These are phyloP conservation scores for Sericinus montela DNA, from an alignment of 2,888 invertebrate genomes.

Conservation along the genomic window DNA sequence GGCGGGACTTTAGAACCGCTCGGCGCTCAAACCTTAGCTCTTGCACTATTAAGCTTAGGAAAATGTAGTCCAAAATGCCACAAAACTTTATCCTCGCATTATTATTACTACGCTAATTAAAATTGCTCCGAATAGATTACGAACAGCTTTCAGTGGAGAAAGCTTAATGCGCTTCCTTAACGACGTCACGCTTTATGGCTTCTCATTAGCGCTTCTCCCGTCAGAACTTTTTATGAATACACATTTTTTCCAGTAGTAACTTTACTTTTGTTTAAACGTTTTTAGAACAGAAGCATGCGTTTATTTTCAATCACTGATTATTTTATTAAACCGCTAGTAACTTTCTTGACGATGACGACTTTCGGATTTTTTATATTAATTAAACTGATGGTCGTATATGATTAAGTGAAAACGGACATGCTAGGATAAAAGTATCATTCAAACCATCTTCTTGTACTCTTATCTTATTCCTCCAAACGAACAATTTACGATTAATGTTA, in stretches of 20 bases:
- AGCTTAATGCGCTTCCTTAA: constrained; percentile 74
- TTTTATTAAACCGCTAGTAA: too few relatives aligned
- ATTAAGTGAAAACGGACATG: too few relatives aligned
- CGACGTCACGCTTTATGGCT: constrained; percentile 75
- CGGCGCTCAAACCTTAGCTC: constrained; percentile 31
- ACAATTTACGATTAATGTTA: too few relatives aligned
- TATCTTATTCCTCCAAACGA: too few relatives aligned
- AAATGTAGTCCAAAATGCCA: constrained; percentile 59
- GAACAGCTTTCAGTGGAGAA: constrained; percentile 68
- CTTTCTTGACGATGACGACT: too few relatives aligned
- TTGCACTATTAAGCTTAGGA: constrained; percentile 45
- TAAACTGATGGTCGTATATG: too few relatives aligned
- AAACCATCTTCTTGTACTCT: too few relatives aligned
- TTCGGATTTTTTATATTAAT: too few relatives aligned
- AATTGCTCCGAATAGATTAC: constrained; percentile 76
- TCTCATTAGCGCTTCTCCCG: constrained; percentile 70
- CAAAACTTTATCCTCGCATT: constrained; percentile 69
- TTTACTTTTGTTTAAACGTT: neutral
- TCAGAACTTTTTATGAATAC: constrained; percentile 57
- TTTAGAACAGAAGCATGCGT: neutral
- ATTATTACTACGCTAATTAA: constrained; percentile 75
- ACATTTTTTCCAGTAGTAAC: constrained; percentile 38
- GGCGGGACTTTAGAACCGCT: constrained; percentile 11
- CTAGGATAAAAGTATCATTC: too few relatives aligned
- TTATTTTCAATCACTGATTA: too few relatives aligned